Evolutionary conservation across 2,113 vertebrate species (phyloP), one percentile per base, ranked within the genome.

Genomic region (Sminthopsis crassicaudata): DNA sequence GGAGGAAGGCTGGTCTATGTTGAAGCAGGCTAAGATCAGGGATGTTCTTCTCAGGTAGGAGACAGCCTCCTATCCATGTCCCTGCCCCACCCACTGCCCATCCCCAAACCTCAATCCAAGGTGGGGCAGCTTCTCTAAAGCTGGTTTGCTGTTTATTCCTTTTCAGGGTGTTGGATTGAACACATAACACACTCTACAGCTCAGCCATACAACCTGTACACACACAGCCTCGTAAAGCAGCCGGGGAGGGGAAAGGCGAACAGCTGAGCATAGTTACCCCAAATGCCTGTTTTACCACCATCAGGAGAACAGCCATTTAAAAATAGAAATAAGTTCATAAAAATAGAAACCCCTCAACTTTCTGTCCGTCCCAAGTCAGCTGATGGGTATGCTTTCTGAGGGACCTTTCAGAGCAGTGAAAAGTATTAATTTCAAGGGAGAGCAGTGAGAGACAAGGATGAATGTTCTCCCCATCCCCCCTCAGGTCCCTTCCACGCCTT

Each of bases 131-230:
- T 46, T n/a, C 52, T 46, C 54, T n/a, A 16, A 84, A 84, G 67
- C 8, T 53, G 23, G 8, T 48, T 46, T 50, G 36, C 16, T 50
- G 4, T 48, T 90, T 24, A 8, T 53, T 60, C 9, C 52, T 2
- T 2, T 60, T 93, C 27, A 57, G 36, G 30, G 16, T 26, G 91
- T 93, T 60, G 46, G 89, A 89, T 96, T 91, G 60, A 91, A 95
- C 95, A 96, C 36, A 90, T 91, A 46, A 91, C n/a, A 76, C 30
- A 42, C 67, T 42, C 8, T n/a, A n/a, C 36, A 84, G 42, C 19
- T 42, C 67, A 42, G 67, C 23, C 67, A 23, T 2, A 84, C 67
- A 51, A 95, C 25, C 55, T 92, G 4, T 42, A 42, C n/a, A 42
- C 67, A 42, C n/a, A n/a, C 19, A 84, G 6, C 36, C 19, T 22